Evolutionary conservation across 2,113 vertebrate species (phyloP), one percentile per base, ranked within the genome.

Genomic region (Sclerurus mexicanus): DNA sequence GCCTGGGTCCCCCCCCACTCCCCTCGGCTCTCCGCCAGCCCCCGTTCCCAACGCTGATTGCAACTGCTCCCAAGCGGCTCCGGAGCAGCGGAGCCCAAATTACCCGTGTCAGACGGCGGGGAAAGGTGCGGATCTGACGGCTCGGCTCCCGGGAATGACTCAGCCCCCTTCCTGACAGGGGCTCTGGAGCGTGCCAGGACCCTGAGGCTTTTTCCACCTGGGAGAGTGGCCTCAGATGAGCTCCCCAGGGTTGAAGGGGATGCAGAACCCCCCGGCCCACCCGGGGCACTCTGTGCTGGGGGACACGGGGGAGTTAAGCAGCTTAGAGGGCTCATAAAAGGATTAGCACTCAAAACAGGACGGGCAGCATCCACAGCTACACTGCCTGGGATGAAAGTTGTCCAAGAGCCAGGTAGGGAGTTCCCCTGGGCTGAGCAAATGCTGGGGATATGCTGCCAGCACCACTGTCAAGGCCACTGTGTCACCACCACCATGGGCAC

Each of bases 61-160:
- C 93, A 76, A 63, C 75, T 2, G 40, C 56, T 96, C 93, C 91
- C 95, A 27, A 63, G 91, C 6, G 85, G 66, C 93, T 89, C 85
- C 69, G 0, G 12, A 67, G 74, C 82, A 1, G 66, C 39, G 3
- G 49, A 92, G 63, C 79, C 90, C 88, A 40, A 95, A 97, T 95
- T 84, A 50, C 21, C 60, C 25, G 1, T 5, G 40, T 84, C 89
- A 94, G 27, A 56, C 20, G 2, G 37, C 27, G 5, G 39, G 12
- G 3, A 83, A 7, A 84, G 90, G 68, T 4, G 13, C 0, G 8
- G 63, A 73, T 84, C 77, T 24, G 86, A 46, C 2, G 5, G 83
- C 89, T 75, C 49, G 0, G 71, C 78, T 76, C 13, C 67, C 14
- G 23, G 64, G 14, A 87, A 24, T 4, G 4, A 44, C 64, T 81